A percentile compares a stretch with the other conserved stretches of the same genome.
phyloP scores from a whole-genome alignment of 2,888 invertebrate species.

The Microdon myrmicae region DNA sequence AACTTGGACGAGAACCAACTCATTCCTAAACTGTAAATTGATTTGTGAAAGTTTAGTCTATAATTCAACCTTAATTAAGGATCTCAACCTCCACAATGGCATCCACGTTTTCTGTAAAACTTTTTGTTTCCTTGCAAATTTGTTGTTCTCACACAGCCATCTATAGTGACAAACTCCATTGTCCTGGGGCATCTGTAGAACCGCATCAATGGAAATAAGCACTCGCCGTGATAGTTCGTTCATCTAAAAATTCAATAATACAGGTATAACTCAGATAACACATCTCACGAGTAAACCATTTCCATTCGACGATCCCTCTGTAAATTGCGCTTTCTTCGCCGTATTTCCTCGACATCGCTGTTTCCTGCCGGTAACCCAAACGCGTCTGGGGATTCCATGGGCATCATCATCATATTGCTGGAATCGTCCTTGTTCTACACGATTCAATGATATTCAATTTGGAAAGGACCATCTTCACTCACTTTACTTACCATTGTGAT shows the following conservation, averaged over 20 bases:
- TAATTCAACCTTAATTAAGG: not conserved
- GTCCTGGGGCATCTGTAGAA: constrained; percentile 69
- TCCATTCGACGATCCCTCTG: constrained; percentile 12
- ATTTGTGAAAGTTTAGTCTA: constrained; percentile 2
- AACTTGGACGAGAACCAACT: constrained; percentile 77
- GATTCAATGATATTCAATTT: not conserved
- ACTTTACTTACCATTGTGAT: constrained; percentile 67
- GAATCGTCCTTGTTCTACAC: constrained; percentile 57
- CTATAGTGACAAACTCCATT: constrained; percentile 72
- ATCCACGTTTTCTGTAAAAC: constrained; percentile 75
- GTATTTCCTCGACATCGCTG: constrained; percentile 57
- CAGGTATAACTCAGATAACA: not conserved
- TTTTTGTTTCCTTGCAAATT: constrained; percentile 69
- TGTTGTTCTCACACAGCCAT: constrained; percentile 76
- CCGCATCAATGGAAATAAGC: constrained; percentile 70
- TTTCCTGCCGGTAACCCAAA: constrained; percentile 29
- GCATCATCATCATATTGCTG: constrained; percentile 65
- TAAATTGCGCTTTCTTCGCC: constrained; percentile 54
- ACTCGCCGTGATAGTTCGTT: constrained; percentile 71
- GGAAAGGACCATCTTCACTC: not conserved
- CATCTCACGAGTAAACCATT: constrained; percentile 28
- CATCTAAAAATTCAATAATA: constrained; percentile 39
- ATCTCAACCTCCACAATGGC: constrained; percentile 85
- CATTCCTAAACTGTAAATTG: constrained; percentile 75
- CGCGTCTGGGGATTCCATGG: constrained; percentile 61